These are phyloP conservation scores for Thymelicus sylvestris DNA, from an alignment of 2,888 invertebrate genomes.

Conservation along the genomic window DNA sequence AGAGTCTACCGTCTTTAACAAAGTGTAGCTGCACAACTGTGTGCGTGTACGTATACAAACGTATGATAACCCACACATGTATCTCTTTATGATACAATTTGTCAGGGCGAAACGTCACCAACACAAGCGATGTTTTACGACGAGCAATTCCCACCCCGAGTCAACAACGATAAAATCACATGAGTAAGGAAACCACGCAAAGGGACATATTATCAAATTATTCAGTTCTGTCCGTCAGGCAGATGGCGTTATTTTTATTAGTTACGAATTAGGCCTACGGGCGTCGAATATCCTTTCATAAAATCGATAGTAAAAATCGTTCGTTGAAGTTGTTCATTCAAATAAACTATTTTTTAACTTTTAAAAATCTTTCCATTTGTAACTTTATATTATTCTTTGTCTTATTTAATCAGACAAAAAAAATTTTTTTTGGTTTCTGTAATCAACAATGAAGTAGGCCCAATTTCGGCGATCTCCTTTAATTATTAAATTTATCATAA, in stretches of 20 bases:
- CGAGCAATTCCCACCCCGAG: slow-evolving; percentile 8
- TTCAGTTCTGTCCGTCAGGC: neutral
- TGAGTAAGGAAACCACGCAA: slow-evolving; percentile 1
- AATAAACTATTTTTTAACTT: too few relatives aligned
- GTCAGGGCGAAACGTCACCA: slow-evolving; percentile 8
- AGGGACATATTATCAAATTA: neutral
- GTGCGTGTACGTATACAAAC: neutral
- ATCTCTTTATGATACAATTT: slow-evolving; percentile 20
- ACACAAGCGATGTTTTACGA: slow-evolving; percentile 21
- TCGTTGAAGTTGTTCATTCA: too few relatives aligned
- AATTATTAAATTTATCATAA: too few relatives aligned
- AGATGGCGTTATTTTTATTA: neutral
- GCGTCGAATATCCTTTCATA: too few relatives aligned
- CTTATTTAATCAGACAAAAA: too few relatives aligned
- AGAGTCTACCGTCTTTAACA: neutral
- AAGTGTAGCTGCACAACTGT: neutral
- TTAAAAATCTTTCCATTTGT: too few relatives aligned
- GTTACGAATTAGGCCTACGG: neutral
- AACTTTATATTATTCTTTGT: too few relatives aligned
- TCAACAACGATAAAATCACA: slow-evolving; percentile 14
- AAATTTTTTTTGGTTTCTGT: too few relatives aligned
- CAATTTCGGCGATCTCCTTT: too few relatives aligned
- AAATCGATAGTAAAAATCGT: too few relatives aligned
- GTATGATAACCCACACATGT: slow-evolving; percentile 2
- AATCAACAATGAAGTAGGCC: too few relatives aligned